A percentile compares a stretch with the other conserved stretches of the same genome.
Conservation (phyloP, 2,888 invertebrate genomes). For the Trichopria drosophilae region DNA sequence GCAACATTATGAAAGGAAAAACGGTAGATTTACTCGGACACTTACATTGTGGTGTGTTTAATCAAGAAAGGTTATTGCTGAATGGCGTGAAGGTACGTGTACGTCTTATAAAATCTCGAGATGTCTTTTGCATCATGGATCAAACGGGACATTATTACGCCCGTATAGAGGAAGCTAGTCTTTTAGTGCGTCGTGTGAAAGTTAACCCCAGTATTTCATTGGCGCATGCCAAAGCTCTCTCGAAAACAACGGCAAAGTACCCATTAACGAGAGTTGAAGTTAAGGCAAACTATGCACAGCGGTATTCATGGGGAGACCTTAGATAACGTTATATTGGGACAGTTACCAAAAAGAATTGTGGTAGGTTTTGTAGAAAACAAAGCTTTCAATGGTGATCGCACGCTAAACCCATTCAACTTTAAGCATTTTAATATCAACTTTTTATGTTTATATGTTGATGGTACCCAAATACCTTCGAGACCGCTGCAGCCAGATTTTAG, state of each 20-base stretch:
- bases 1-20: slow-evolving; percentile 7
- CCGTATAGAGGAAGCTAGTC: too few species aligned
- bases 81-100: slow-evolving; percentile 35
- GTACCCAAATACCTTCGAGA: slow-evolving; percentile 34
- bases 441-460: slow-evolving; percentile 33
- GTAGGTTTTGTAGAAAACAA: slow-evolving; percentile 40
- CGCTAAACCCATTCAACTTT: slow-evolving; percentile 31
- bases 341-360: slow-evolving; percentile 45
- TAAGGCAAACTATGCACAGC: slow-evolving; percentile 31
- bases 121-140: slow-evolving; percentile 29
- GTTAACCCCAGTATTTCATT: slow-evolving; percentile 38
- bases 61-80: slow-evolving; percentile 35
- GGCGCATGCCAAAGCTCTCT: slow-evolving; percentile 37
- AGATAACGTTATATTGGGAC: slow-evolving; percentile 45
- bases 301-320: slow-evolving; percentile 38
- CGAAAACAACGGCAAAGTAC: slow-evolving; percentile 37
- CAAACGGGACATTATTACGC: too few species aligned
- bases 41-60: slow-evolving; percentile 37
- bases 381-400: slow-evolving; percentile 33
- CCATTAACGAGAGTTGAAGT: slow-evolving; percentile 34
- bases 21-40: slow-evolving; percentile 23
- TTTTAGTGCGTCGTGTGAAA: too few species aligned
- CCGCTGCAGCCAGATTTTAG: slow-evolving; percentile 34
- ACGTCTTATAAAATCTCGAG: slow-evolving; percentile 28
- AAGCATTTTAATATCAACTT: slow-evolving; percentile 28